Percentiles rank a stretch among this genome's conserved stretches.
Evolutionary conservation across 2,113 vertebrate genomes (phyloP).

Genomic region (Verasper variegatus): DNA sequence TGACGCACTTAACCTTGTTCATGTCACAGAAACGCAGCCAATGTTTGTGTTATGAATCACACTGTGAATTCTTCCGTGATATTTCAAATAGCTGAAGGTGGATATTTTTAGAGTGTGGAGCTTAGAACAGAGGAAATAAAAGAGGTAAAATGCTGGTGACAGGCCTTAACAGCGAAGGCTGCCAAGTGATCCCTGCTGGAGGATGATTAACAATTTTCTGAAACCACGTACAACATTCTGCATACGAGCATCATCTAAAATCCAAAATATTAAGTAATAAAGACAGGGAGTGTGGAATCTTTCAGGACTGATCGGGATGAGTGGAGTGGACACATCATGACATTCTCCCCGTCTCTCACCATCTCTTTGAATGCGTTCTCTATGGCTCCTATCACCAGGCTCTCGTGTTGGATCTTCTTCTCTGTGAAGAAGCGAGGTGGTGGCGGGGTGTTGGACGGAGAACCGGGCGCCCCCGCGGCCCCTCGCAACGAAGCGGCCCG

Average conservation of each 20-base stretch:
- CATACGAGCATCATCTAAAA: neutral
- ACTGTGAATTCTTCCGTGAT: neutral
- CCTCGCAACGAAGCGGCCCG: constrained; percentile 91
- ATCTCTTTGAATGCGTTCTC: constrained; percentile 98
- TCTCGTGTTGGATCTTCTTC: constrained; percentile 96
- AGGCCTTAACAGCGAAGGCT: neutral
- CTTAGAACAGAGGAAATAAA: too few relatives aligned
- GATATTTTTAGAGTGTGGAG: neutral
- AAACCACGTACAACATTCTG: neutral
- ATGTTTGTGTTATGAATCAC: too few relatives aligned
- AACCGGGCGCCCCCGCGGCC: constrained; percentile 87
- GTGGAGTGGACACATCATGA: neutral
- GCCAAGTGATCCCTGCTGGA: neutral
- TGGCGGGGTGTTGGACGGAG: constrained; percentile 87
- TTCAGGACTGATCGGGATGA: neutral
- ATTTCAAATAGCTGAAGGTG: neutral
- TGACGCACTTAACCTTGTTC: too few relatives aligned
- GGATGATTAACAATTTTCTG: neutral
- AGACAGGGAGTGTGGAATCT: neutral
- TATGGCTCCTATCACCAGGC: constrained; percentile 95
- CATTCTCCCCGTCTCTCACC: constrained; percentile 78
- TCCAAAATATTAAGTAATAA: neutral
- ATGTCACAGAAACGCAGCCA: too few relatives aligned
- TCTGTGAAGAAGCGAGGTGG: constrained; percentile 92
- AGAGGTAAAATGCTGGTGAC: neutral